Evolutionary conservation across 2,113 vertebrate species (phyloP), one percentile per base, ranked within the genome.

Genomic region (Plecturocebus donacophilus): DNA sequence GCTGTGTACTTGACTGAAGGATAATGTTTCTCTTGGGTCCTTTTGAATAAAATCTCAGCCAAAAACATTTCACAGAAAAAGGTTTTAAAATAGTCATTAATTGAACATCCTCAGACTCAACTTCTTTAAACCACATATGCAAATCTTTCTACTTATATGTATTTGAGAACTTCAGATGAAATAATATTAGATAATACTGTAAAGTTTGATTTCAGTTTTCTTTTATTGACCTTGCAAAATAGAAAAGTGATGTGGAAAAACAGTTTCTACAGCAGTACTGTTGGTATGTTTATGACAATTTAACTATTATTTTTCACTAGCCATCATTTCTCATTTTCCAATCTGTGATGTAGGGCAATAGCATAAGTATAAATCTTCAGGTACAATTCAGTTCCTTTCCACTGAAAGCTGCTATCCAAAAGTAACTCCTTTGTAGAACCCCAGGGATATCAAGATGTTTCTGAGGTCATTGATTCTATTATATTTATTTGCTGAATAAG

Each of bases 41-140:
- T 93, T 97, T 97, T 87, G n/a, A 95, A 93, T 91, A 87, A 93
- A 97, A 83, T 38, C 47, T 91, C 61, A 87, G 73, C 88, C 91
- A 68, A 92, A 96, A 97, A 35, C n/a, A 49, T 71, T 77, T 32
- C 61, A 45, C 7, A 79, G 14, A 86, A 71, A 94, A 96, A 89
- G 20, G 9, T 81, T 93, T 96, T 95, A 87, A 88, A 96, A 75
- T 90, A 87, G 84, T 19, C 8, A 83, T 95, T 5, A 6, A 49
- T 42, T 90, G 90, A 79, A 86, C 38, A 87, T 92, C 32, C 23
- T 71, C n/a, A 73, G 23, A 23, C 13, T 95, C 21, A 35, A 30
- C 5, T 42, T 92, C 25, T 40, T 93, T 93, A 95, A 97, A 92
- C 42, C 16, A 70, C 95, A 86, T 38, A 81, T 68, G 20, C 40